Base-by-base conservation (phyloP, 2,888 invertebrate genomes). In the Dryobotodes eremita region DNA sequence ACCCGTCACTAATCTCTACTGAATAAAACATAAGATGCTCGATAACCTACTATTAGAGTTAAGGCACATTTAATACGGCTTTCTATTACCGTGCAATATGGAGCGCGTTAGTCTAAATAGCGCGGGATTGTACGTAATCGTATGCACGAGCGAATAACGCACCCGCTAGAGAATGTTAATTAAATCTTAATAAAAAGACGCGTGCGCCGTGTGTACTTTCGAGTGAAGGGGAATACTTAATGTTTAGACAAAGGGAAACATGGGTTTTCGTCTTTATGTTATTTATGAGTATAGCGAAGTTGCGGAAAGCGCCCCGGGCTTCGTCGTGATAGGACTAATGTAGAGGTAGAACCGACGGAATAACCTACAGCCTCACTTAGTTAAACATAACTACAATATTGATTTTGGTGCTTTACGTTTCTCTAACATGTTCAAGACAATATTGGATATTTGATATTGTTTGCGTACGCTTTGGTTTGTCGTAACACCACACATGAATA, bases 21-120 rank as follows among this genome's bases (percentile, higher is more conserved):
- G 96, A 96, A 97, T 96, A 96, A 97, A 93, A 96, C 96, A 96
- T 96, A 94, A 95, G 96, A 94, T 94, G 91, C 92, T 94, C 94
- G 95, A 96, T 96, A 95, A 94, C 94, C 92, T 93, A 94, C 94
- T 94, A 94, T 95, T 95, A 95, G 94, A 94, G 94, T 94, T 95
- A 94, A 95, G 91, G 93, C 94, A 92, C 93, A 94, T 92, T 93
- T 95, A 95, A 96, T 95, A 92, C 93, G 90, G 93, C 93, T 94
- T 95, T 94, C 93, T 94, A 95, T 95, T 95, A 95, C 88, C 89
- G 89, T 91, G 92, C 92, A 94, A 93, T 94, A 93, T 89, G 85
- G 79, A 79, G 80, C 77, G 83, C 83, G 87, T 89, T 84, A 86
- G 86, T 86, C 86, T 86, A 89, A 85, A 87, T 82, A 85, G 77